A percentile compares a stretch with the other conserved stretches of the same genome.
Evolutionary conservation across 2,888 invertebrate species (phyloP).

Genomic region (Drosophila ezoana): DNA sequence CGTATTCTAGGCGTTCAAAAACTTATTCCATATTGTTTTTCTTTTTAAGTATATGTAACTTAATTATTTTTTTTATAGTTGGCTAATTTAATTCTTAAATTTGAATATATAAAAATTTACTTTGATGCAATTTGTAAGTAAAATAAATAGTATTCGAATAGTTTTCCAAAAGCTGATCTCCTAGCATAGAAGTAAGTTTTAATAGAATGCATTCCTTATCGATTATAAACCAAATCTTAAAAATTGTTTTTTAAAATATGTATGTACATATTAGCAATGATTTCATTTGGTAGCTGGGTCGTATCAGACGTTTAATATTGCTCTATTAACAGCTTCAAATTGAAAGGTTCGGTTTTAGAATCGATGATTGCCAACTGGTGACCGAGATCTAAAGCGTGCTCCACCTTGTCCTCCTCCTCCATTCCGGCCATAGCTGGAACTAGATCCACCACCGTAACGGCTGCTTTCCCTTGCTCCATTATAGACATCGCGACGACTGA

Average conservation of each 20-base stretch:
- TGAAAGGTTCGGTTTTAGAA: slow-evolving; percentile 54
- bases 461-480: slow-evolving; percentile 76
- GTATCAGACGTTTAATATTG: slow-evolving; percentile 32
- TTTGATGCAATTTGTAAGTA: slow-evolving; percentile 48
- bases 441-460: slow-evolving; percentile 84
- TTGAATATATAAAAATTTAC: slow-evolving; percentile 51
- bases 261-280: slow-evolving; percentile 59
- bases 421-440: slow-evolving; percentile 85
- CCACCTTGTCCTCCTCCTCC: slow-evolving; percentile 82
- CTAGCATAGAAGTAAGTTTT: slow-evolving; percentile 51
- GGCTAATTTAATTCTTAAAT: slow-evolving; percentile 63
- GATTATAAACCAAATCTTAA: slow-evolving; percentile 40
- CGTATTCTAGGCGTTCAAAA: slow-evolving; percentile 66
- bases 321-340: slow-evolving; percentile 38
- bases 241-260: slow-evolving; percentile 39
- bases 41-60: slow-evolving; percentile 47
- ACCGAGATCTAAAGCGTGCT: slow-evolving; percentile 84
- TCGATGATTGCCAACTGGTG: slow-evolving; percentile 81
- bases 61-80: slow-evolving; percentile 58
- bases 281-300: slow-evolving; percentile 42
- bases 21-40: slow-evolving; percentile 60
- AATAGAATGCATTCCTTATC: slow-evolving; percentile 47
- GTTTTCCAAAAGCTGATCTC: slow-evolving; percentile 47
- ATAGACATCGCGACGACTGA: slow-evolving; percentile 80
- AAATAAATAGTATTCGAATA: slow-evolving; percentile 58